Conservation (phyloP, 2,888 invertebrate genomes). For the Meandrusa payeni region DNA sequence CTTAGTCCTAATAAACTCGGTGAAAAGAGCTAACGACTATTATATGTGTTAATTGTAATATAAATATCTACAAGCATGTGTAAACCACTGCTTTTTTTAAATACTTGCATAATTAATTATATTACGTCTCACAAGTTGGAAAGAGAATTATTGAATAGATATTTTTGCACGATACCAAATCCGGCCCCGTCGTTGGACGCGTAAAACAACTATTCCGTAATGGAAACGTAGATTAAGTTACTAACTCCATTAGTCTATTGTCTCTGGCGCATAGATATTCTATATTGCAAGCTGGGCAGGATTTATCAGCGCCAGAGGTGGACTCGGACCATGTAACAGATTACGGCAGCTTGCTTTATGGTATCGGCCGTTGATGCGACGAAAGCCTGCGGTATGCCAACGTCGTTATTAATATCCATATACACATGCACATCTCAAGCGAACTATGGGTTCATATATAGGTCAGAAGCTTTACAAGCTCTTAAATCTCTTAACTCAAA, state of each 20-base stretch:
- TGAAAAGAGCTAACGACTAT: no score
- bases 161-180: slow-evolving; percentile 3
- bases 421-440: slow-evolving; percentile 4
- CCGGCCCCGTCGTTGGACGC: background rate
- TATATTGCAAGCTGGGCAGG: slow-evolving; percentile 28
- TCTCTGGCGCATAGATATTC: slow-evolving; percentile 20
- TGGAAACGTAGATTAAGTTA: slow-evolving; percentile 23
- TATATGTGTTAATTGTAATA: no score
- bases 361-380: slow-evolving; percentile 36
- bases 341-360: slow-evolving; percentile 44
- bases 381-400: slow-evolving; percentile 25
- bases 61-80: no score
- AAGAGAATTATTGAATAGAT: no score
- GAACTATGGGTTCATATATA: no score
- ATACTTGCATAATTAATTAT: no score
- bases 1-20: no score
- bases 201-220: slow-evolving; percentile 14
- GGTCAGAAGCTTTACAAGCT: no score
- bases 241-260: slow-evolving; percentile 23
- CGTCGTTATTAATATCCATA: slow-evolving; percentile 19
- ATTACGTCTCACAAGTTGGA: no score
- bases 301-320: slow-evolving; percentile 36
- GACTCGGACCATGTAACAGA: slow-evolving; percentile 38
- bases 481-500: no score
- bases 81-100: no score